phyloP scores from a whole-genome alignment of 2,797 vertebrate genomes.

The Eleutherodactylus coqui region DNA sequence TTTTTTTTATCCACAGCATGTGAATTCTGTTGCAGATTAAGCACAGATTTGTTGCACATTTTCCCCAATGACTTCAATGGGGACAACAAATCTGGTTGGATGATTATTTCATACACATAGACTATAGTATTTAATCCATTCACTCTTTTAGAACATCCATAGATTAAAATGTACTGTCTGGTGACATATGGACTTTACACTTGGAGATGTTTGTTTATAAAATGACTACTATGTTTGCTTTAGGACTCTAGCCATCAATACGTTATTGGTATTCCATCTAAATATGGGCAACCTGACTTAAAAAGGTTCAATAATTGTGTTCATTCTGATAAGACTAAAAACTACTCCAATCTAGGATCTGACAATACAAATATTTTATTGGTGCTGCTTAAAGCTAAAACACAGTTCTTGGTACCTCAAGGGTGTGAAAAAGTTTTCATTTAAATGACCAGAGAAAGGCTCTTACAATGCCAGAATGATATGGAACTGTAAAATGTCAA shows the following conservation, averaged over 20 bases:
- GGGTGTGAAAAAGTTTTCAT: conserved; percentile 47
- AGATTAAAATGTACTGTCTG: background rate
- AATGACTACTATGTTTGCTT: background rate
- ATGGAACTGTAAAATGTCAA: conserved; percentile 45
- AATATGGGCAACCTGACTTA: background rate
- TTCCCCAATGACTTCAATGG: no score
- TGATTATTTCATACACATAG: background rate
- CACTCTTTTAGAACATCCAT: background rate
- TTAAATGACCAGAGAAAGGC: conserved; percentile 36
- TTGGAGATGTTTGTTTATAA: no score
- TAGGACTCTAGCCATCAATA: background rate
- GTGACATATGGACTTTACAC: background rate
- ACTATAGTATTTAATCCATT: background rate
- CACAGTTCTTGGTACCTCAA: conserved; percentile 38
- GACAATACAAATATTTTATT: conserved; percentile 43
- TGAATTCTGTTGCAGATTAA: no score
- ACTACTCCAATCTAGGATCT: conserved; percentile 21
- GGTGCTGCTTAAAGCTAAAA: conserved; percentile 39
- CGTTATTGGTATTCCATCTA: background rate
- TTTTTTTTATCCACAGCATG: no score
- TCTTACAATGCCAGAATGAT: conserved; percentile 35
- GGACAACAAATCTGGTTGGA: background rate
- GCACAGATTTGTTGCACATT: no score
- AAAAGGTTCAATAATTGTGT: background rate
- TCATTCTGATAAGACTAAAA: background rate